Conservation (phyloP, 2,797 vertebrate genomes). For the Euthynnus affinis region DNA sequence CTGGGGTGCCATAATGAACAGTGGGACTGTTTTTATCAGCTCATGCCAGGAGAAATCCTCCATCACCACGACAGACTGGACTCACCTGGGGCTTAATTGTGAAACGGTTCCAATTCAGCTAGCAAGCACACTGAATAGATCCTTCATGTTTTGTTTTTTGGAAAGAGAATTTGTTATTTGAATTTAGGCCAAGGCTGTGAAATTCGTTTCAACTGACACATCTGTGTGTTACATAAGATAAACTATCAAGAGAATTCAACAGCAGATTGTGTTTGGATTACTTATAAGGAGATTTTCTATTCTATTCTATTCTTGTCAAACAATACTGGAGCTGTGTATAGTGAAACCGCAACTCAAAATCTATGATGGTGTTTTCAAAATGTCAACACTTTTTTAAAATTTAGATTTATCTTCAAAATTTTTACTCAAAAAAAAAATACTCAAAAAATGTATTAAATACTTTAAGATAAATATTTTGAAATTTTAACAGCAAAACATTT, state of each 20-base stretch:
- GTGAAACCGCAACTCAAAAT: too few species aligned
- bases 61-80: conserved; percentile 55
- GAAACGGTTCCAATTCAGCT: conserved; percentile 22
- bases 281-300: neutral
- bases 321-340: too few species aligned
- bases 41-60: conserved; percentile 56
- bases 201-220: conserved; percentile 24
- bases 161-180: conserved; percentile 19
- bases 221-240: neutral
- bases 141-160: conserved; percentile 29
- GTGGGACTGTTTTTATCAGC: conserved; percentile 57
- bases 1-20: conserved; percentile 43
- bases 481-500: too few species aligned
- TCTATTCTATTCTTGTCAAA: neutral
- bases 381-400: too few species aligned
- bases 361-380: too few species aligned
- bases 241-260: neutral
- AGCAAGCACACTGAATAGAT: conserved; percentile 20
- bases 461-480: too few species aligned
- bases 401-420: too few species aligned
- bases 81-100: conserved; percentile 43
- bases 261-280: conserved; percentile 1
- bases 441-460: too few species aligned
- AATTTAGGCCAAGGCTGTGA: conserved; percentile 19
- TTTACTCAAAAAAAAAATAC: too few species aligned